Percentiles rank a stretch among this genome's conserved stretches.
Evolutionary conservation across 2,888 invertebrate species (phyloP).

Genomic region (Brenthis daphne): DNA sequence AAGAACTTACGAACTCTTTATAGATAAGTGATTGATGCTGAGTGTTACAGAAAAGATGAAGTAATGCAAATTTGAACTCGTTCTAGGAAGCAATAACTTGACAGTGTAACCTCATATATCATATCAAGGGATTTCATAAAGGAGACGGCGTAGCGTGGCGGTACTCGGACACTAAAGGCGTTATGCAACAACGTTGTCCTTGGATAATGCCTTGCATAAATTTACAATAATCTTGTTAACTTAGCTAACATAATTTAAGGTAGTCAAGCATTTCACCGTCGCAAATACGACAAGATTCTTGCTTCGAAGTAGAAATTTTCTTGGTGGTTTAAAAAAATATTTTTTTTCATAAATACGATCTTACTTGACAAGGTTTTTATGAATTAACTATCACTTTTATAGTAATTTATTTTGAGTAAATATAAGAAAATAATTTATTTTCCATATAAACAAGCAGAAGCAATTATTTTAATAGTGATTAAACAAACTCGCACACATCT

Average conservation of each 20-base stretch:
- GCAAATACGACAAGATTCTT: slow-evolving; percentile 36
- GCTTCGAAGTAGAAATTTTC: slow-evolving; percentile 32
- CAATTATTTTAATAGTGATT: no score
- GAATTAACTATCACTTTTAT: no score
- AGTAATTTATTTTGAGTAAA: no score
- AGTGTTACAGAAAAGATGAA: slow-evolving; percentile 47
- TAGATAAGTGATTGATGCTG: slow-evolving; percentile 46
- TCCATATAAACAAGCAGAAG: no score
- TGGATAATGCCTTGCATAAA: slow-evolving; percentile 80
- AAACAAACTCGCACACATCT: no score
- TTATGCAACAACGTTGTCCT: slow-evolving; percentile 76
- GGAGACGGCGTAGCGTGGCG: slow-evolving; percentile 54
- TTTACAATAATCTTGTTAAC: slow-evolving; percentile 75
- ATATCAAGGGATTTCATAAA: slow-evolving; percentile 73
- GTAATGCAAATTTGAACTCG: slow-evolving; percentile 60
- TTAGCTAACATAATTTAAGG: slow-evolving; percentile 72
- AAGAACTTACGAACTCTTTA: slow-evolving; percentile 8
- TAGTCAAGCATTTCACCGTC: slow-evolving; percentile 55
- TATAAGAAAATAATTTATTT: no score
- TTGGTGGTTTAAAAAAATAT: slow-evolving; percentile 28
- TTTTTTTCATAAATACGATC: slow-evolving; percentile 22
- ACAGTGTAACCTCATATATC: slow-evolving; percentile 71
- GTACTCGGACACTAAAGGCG: slow-evolving; percentile 76
- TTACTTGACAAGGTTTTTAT: no score
- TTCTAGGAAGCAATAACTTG: slow-evolving; percentile 70